phyloP scores from a whole-genome alignment of 2,797 vertebrate genomes.

The Sandelia bainsii region DNA sequence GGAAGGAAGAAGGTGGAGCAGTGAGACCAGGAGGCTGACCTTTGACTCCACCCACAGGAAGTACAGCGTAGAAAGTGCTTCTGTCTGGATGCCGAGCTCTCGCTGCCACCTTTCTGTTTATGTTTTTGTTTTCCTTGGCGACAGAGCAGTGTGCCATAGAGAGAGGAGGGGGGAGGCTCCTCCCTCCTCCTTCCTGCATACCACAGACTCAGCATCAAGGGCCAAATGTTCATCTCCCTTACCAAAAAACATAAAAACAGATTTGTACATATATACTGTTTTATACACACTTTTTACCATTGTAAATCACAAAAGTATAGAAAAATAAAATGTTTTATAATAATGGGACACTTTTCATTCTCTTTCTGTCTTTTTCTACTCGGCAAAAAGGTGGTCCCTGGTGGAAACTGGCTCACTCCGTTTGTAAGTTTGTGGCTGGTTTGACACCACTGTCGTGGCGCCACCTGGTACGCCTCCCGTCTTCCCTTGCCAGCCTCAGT shows the following conservation, averaged over 20 bases:
- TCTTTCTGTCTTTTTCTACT: conserved; percentile 74
- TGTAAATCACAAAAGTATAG: conserved; percentile 87
- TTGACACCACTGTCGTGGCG: conserved; percentile 71
- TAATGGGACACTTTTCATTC: conserved; percentile 78
- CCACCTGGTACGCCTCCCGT: conserved; percentile 72
- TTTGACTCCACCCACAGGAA: conserved; percentile 76
- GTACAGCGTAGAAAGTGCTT: conserved; percentile 77
- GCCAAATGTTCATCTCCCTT: conserved; percentile 79
- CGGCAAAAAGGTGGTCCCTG: conserved; percentile 78
- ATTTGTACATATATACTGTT: conserved; percentile 84
- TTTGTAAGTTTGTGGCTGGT: conserved; percentile 79
- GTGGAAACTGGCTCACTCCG: conserved; percentile 80
- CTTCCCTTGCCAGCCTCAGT: conserved; percentile 78
- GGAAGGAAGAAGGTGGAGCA: conserved; percentile 73
- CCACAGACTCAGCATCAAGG: conserved; percentile 81
- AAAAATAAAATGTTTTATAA: conserved; percentile 89
- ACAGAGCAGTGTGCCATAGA: conserved; percentile 76
- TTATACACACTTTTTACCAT: conserved; percentile 81
- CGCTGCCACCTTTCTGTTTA: conserved; percentile 65
- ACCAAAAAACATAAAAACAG: conserved; percentile 83
- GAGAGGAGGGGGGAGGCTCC: conserved; percentile 61
- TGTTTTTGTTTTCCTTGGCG: conserved; percentile 57
- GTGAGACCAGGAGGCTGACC: conserved; percentile 68
- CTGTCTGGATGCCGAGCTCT: conserved; percentile 68
- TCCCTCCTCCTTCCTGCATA: conserved; percentile 77